Evolutionary conservation across 35 echinoderm and acorn worm genomes (phyloP).

Genomic region (Ptychodera flava): DNA sequence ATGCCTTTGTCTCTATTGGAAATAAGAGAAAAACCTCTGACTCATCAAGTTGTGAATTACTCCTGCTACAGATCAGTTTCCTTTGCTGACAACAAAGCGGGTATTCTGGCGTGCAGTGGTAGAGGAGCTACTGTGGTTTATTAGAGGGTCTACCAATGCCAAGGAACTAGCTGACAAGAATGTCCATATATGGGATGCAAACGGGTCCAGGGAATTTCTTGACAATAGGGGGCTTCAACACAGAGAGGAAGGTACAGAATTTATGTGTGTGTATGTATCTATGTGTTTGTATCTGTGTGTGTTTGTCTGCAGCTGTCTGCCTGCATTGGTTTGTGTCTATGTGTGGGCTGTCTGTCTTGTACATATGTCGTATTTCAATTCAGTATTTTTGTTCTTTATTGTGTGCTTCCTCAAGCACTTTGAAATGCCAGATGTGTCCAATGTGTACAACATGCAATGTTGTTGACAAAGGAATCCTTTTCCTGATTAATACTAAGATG

Average conservation of each 20-base stretch:
- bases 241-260: slow-evolving; percentile 72
- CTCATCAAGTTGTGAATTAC: no score
- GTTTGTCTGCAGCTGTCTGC: no score
- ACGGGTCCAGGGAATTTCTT: slow-evolving; percentile 83
- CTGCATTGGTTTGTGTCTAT: no score
- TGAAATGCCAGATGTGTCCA: no score
- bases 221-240: slow-evolving; percentile 63
- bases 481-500: no score
- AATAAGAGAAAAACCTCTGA: no score
- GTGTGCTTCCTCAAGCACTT: no score
- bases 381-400: no score
- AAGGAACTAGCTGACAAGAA: slow-evolving; percentile 64
- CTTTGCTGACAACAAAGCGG: slow-evolving; percentile 87
- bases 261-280: background rate
- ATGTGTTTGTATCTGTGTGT: no score
- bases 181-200: slow-evolving; percentile 90
- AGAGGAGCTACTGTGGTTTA: slow-evolving; percentile 91
- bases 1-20: no score
- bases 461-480: no score
- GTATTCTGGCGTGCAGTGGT: slow-evolving; percentile 93
- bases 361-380: background rate
- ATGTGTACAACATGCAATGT: no score
- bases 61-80: slow-evolving; percentile 83
- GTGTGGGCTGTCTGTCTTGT: background rate
- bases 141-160: slow-evolving; percentile 73